These are phyloP conservation scores for Eupeodes latifasciatus DNA, from an alignment of 2,888 invertebrate genomes.

Conservation along the genomic window DNA sequence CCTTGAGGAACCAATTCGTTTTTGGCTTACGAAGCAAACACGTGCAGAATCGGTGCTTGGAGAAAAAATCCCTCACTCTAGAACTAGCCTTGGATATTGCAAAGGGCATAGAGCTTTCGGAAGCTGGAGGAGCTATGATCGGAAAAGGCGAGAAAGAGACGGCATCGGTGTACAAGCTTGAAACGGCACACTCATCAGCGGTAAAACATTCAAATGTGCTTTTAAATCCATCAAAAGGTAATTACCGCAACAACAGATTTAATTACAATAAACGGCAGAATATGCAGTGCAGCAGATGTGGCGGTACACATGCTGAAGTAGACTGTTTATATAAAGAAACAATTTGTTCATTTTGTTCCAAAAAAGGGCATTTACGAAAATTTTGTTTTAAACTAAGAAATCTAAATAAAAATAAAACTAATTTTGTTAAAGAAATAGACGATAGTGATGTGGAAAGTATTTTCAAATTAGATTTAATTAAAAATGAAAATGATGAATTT, in stretches of 20 bases:
- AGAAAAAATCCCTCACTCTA: constrained; percentile 72
- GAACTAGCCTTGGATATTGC: constrained; percentile 75
- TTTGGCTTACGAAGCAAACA: constrained; percentile 41
- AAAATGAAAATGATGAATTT: not conserved
- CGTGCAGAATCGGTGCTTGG: constrained; percentile 77
- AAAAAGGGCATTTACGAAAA: constrained; percentile 75
- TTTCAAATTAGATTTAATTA: constrained; percentile 18
- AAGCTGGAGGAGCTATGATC: not conserved
- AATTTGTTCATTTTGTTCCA: constrained; percentile 3
- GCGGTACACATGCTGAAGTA: constrained; percentile 10
- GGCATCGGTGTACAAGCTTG: not conserved
- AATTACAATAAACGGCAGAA: not conserved
- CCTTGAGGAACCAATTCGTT: constrained; percentile 77
- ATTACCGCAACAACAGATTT: not conserved
- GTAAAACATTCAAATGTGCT: too few relatives aligned
- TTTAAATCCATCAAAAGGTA: constrained; percentile 4
- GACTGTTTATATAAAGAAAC: constrained; percentile 20
- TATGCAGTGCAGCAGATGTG: constrained; percentile 1
- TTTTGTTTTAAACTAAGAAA: constrained; percentile 40
- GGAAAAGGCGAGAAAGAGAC: not conserved
- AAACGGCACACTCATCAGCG: not conserved
- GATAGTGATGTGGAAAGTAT: constrained; percentile 6
- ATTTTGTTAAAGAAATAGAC: constrained; percentile 18
- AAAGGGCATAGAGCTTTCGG: not conserved
- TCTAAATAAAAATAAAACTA: constrained; percentile 9